Base-by-base conservation (phyloP, 2,888 invertebrate species). In the Pogonocherus hispidulus region DNA sequence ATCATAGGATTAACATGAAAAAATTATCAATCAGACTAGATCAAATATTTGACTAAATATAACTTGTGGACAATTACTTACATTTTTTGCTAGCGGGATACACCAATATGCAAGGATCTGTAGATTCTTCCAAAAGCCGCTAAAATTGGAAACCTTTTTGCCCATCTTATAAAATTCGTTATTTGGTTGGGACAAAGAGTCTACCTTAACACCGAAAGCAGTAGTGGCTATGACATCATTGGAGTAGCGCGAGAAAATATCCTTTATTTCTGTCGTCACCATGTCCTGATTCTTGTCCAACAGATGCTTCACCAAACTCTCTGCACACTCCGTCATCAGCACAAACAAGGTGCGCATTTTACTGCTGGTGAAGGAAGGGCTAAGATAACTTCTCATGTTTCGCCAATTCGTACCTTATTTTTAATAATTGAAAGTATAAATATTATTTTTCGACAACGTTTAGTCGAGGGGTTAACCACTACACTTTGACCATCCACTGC, bases 201-300 rank as follows among this genome's bases (percentile, higher is more conserved):
- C 85, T 1, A 89, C 86, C 69, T 85, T 49, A 51, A 60, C 19
- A 20, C 60, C 60, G 16, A 60, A 60, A 46, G 49, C 60, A 1
- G 49, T 14, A 0, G 87, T 84, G 0, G 88, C 88, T 59, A 89
- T 88, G 0, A 88, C 87, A 73, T 89, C 88, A 67, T 86, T 88
- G 0, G 87, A 81, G 69, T 84, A 88, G 19, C 87, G 83, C 0
- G 85, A 83, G 1, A 85, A 86, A 1, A 86, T 72, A 47, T 88
- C 88, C 68, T 85, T 87, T 63, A 84, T 78, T 35, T 88, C 87
- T 0, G 87, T 73, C 4, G 83, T 83, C 1, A 79, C 60, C 0
- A 76, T 63, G 1, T 78, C 69, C 23, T 82, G 59, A 11, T 77
- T 68, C 63, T 77, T 63, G 18, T 72, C 63, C 41, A 44, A 16